Conservation (phyloP, 2,888 invertebrate species). For the Marronus borbonicus region DNA sequence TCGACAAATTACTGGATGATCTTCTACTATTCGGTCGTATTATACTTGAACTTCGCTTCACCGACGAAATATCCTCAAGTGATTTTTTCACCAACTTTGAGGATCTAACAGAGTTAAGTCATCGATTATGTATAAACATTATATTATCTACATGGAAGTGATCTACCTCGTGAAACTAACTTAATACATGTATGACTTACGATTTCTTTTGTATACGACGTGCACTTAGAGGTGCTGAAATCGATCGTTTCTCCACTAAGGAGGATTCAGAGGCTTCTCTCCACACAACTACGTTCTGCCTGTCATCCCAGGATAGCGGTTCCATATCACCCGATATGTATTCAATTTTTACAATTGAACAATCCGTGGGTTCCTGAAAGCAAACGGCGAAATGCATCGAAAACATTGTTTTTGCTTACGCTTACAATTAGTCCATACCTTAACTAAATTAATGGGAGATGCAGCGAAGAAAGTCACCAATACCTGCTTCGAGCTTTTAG, state of each 20-base stretch:
- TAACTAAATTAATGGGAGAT: slow-evolving; percentile 64
- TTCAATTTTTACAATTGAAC: slow-evolving; percentile 61
- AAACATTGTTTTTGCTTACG: neutral
- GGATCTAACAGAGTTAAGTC: neutral
- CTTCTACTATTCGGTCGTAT: neutral
- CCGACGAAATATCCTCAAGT: neutral
- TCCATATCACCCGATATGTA: slow-evolving; percentile 58
- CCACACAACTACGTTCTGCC: slow-evolving; percentile 68
- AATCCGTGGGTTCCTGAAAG: slow-evolving; percentile 59
- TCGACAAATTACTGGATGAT: neutral
- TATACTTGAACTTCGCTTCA: neutral
- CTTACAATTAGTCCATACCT: slow-evolving; percentile 58
- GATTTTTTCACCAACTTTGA: slow-evolving; percentile 3
- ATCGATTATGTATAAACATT: too few species aligned
- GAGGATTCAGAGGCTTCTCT: slow-evolving; percentile 31
- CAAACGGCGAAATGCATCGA: neutral
- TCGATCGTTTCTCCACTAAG: neutral
- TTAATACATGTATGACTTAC: slow-evolving; percentile 1
- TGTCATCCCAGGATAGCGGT: slow-evolving; percentile 69
- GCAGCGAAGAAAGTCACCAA: slow-evolving; percentile 71
- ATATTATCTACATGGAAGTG: neutral
- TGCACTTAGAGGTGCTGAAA: slow-evolving; percentile 2
- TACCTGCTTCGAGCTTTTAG: slow-evolving; percentile 70
- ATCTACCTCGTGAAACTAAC: neutral
- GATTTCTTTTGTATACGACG: slow-evolving; percentile 14